Base-by-base conservation (phyloP, 1,140 invertebrate species). In the Hycleus cichorii region DNA sequence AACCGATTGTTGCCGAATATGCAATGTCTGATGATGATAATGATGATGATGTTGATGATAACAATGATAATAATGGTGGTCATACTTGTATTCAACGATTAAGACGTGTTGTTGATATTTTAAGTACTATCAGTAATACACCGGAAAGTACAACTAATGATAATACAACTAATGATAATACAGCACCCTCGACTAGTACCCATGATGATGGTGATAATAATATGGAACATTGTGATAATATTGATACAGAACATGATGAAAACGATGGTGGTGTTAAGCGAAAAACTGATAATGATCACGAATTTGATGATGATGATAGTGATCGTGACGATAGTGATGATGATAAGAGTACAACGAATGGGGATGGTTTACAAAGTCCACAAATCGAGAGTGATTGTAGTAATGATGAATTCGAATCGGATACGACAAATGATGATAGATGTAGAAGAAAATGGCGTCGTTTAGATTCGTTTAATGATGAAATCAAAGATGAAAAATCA, bases 371-470 rank as follows among this genome's bases (percentile, higher is more conserved):
- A 7, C 7, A 5, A 39, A 8, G 12, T 10, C 10, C 38, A 11
- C 38, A 5, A 10, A n/a, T 11, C 4, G n/a, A 50, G 8, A 27
- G n/a, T 18, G 39, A 10, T 12, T 3, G 7, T 10, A 49, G 5
- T 45, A 38, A 11, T 8, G 25, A 18, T 43, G 52, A 39, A 47
- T 52, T 10, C 3, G 32, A 24, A 27, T 59, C 8, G 4, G 27
- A 3, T 25, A 24, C n/a, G n/a, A 9, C 39, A 40, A 39, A 54
- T 38, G 49, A 27, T 43, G 45, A 40, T 45, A 44, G 43, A 3
- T 58, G 59, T 44, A 66, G 54, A 51, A n/a, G 49, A 54, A 8
- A 50, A 58, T 44, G 39, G 38, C 25, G 58, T 59, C 24, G 50
- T 49, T 9, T 49, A 57, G 18, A 47, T 10, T 5, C 27, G n/a